These are phyloP conservation scores for Netelia inedita DNA, from an alignment of 2,888 invertebrate genomes.

Conservation along the genomic window DNA sequence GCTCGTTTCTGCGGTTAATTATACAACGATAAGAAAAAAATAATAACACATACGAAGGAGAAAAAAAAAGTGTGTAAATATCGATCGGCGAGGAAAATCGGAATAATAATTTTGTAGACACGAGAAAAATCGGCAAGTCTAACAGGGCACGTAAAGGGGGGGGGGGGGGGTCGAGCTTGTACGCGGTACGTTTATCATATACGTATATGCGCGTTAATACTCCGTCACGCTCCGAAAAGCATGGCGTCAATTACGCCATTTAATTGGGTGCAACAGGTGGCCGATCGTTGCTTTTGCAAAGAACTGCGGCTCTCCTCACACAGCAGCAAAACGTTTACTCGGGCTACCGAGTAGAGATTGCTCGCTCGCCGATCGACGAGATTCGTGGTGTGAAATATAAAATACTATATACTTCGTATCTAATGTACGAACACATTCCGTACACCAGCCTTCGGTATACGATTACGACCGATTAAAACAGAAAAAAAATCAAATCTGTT, in stretches of 20 bases:
- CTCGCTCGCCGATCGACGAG: constrained; percentile 32
- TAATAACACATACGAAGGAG: neutral
- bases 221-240: constrained; percentile 78
- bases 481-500: neutral
- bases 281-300: constrained; percentile 36
- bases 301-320: constrained; percentile 33
- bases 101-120: constrained; percentile 43
- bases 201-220: constrained; percentile 32
- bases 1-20: constrained; percentile 23
- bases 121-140: constrained; percentile 45
- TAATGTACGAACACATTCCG: constrained; percentile 49
- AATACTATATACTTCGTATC: constrained; percentile 1
- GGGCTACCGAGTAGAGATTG: constrained; percentile 24
- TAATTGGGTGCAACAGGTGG: constrained; percentile 78
- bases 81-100: constrained; percentile 37
- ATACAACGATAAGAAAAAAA: constrained; percentile 14
- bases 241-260: constrained; percentile 77
- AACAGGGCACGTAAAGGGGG: constrained; percentile 18
- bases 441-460: constrained; percentile 11
- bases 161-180: constrained; percentile 24
- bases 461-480: neutral
- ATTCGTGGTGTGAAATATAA: constrained; percentile 51
- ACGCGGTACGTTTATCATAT: constrained; percentile 25
- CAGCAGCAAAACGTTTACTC: constrained; percentile 53
- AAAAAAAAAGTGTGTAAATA: constrained; percentile 43